Conservation (phyloP, 2,113 vertebrate genomes). For the Dromiciops gliroides region DNA sequence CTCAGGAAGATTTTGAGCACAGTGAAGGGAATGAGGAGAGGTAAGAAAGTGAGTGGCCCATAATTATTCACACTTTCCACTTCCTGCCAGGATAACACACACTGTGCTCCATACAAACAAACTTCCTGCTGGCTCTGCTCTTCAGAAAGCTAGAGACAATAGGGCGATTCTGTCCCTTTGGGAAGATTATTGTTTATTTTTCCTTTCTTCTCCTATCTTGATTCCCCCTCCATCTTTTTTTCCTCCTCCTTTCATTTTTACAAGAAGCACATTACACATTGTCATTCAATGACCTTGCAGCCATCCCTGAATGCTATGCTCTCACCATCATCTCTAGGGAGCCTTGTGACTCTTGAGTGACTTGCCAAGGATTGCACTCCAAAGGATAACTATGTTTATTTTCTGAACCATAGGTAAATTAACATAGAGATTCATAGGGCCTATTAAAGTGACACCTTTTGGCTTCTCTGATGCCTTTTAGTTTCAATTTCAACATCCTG, state of each 20-base stretch:
- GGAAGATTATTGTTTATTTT: constrained; percentile 53
- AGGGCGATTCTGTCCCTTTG: neutral
- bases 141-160: constrained; percentile 62
- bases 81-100: constrained; percentile 71
- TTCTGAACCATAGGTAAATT: neutral
- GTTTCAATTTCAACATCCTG: constrained; percentile 8
- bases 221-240: neutral
- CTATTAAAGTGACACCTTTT: neutral
- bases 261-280: neutral
- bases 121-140: constrained; percentile 33
- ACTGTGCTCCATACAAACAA: neutral
- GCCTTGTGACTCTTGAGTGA: neutral
- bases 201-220: constrained; percentile 6
- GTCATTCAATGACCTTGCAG: neutral
- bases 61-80: constrained; percentile 64
- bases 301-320: neutral
- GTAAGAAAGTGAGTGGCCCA: neutral
- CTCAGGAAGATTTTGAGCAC: constrained; percentile 47
- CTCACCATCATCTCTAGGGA: neutral
- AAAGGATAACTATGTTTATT: neutral
- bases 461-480: constrained; percentile 8
- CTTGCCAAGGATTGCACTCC: neutral
- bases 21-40: neutral
- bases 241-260: neutral
- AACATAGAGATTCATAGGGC: neutral